phyloP scores from a whole-genome alignment of 2,113 vertebrate species.

The Tyrannus savana region DNA sequence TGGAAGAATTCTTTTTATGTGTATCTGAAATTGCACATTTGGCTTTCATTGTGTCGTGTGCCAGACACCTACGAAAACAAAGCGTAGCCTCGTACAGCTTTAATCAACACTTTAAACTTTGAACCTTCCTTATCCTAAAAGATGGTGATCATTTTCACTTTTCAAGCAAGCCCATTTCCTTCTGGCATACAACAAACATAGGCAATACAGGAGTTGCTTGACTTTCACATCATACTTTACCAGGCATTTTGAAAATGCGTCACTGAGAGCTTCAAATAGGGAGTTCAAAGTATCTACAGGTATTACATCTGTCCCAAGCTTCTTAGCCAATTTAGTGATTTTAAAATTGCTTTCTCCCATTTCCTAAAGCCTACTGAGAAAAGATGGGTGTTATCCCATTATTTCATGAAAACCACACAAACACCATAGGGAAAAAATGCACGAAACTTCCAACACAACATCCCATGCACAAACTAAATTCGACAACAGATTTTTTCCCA shows the following conservation, averaged over 20 bases:
- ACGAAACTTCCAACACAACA: neutral
- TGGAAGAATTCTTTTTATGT: neutral
- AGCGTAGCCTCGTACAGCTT: neutral
- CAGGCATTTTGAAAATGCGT: neutral
- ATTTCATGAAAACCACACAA: neutral
- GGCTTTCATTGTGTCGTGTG: neutral
- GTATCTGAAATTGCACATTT: neutral
- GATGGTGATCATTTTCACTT: neutral
- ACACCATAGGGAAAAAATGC: neutral
- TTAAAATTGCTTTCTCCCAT: neutral
- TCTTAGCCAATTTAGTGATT: neutral
- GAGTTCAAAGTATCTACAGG: neutral
- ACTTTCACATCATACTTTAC: neutral
- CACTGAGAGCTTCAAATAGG: neutral
- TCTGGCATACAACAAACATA: neutral
- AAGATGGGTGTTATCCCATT: neutral
- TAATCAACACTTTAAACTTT: neutral
- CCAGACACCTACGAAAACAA: neutral
- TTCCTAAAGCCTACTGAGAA: neutral
- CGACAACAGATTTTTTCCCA: neutral
- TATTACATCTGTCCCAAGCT: neutral
- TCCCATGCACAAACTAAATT: neutral
- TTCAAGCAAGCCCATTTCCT: neutral
- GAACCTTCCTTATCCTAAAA: neutral
- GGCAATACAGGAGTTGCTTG: neutral